These are phyloP conservation scores for Emys orbicularis DNA, from an alignment of 2,797 vertebrate genomes.

Conservation along the genomic window DNA sequence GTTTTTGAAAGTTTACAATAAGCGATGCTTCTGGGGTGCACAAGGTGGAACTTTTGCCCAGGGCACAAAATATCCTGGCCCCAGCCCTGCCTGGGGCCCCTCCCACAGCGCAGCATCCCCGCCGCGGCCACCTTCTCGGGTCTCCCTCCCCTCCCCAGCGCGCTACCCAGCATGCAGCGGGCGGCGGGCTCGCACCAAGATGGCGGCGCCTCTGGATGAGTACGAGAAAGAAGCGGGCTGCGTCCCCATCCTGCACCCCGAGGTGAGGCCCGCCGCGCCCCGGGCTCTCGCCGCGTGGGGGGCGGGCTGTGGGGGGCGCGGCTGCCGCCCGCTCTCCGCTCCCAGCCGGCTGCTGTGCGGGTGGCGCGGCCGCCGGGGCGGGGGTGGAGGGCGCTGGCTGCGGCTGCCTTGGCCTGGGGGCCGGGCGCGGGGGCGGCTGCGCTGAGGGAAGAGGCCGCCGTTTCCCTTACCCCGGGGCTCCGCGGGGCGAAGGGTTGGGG, in stretches of 20 bases:
- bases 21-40: no score
- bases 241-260: conserved; percentile 95
- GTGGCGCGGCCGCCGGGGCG: neutral
- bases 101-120: neutral
- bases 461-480: neutral
- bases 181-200: conserved; percentile 92
- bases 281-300: neutral
- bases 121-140: neutral
- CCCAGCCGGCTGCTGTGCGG: neutral
- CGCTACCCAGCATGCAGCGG: conserved; percentile 94
- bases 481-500: no score
- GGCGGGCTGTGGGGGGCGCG: conserved; percentile 40
- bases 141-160: neutral
- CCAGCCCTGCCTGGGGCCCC: no score
- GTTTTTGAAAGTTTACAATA: no score
- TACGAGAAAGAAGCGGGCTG: conserved; percentile 96
- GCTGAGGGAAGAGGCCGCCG: neutral
- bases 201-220: conserved; percentile 97
- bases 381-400: neutral
- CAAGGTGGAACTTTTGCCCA: no score
- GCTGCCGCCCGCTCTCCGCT: neutral
- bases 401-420: neutral
- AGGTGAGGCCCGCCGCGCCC: conserved; percentile 82
- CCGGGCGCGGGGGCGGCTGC: neutral
- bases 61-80: no score